These are phyloP conservation scores for Passer domesticus DNA, from an alignment of 2,113 vertebrate species.

Conservation along the genomic window DNA sequence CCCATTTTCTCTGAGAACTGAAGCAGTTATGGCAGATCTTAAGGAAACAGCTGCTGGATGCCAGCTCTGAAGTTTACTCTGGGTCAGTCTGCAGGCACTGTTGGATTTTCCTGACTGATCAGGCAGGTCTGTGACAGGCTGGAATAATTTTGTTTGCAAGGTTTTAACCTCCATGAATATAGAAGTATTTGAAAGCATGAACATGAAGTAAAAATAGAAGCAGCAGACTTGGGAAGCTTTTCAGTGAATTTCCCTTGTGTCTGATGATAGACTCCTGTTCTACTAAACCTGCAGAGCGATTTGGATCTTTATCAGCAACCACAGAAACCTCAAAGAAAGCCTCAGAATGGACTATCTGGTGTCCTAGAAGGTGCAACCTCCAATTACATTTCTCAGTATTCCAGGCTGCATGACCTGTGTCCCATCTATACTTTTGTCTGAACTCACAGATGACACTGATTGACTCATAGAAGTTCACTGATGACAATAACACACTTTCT, in stretches of 20 bases:
- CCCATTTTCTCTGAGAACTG: not conserved
- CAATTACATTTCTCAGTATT: not conserved
- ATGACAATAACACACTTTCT: not conserved
- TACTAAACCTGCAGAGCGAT: not conserved
- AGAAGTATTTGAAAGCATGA: not conserved
- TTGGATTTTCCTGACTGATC: not conserved
- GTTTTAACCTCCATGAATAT: not conserved
- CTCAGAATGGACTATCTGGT: not conserved
- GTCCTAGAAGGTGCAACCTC: not conserved
- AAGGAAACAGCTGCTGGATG: not conserved
- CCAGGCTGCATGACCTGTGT: not conserved
- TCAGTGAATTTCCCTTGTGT: not conserved
- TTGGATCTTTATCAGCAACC: not conserved
- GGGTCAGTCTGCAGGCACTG: not conserved
- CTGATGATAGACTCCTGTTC: not conserved
- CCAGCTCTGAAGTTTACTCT: not conserved
- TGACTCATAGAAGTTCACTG: not conserved
- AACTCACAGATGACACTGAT: not conserved
- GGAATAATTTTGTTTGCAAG: not conserved
- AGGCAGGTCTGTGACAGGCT: not conserved
- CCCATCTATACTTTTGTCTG: fast-evolving
- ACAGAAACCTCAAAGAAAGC: not conserved
- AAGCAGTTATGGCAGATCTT: not conserved
- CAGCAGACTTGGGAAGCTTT: not conserved
- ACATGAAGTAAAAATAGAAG: not conserved